A percentile compares a stretch with the other conserved stretches of the same genome.
Evolutionary conservation across 2,888 invertebrate genomes (phyloP).

Genomic region (Drosophila anomelani): DNA sequence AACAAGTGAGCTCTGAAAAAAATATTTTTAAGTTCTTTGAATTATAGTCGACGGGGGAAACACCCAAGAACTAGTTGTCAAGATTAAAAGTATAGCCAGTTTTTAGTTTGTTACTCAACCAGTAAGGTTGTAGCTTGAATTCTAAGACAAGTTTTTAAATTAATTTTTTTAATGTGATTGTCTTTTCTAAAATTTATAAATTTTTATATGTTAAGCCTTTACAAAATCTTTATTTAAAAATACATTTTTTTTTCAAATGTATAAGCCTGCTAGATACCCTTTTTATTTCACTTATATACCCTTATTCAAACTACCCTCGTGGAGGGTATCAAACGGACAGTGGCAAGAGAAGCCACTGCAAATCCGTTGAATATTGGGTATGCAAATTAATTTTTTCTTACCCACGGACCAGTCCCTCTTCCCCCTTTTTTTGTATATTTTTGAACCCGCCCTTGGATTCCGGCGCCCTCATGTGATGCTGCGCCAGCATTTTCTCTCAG

Average conservation of each 20-base stretch:
- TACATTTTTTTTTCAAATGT: not conserved
- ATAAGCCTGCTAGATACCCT: too few relatives aligned
- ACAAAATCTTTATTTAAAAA: not conserved
- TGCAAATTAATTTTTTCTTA: conserved; percentile 74
- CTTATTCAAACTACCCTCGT: not conserved
- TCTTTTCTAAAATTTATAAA: not conserved
- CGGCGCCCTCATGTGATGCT: conserved; percentile 45
- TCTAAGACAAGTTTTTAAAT: not conserved
- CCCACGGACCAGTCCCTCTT: conserved; percentile 10
- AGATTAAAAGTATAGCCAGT: not conserved
- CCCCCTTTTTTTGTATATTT: not conserved
- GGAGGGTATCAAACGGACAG: conserved; percentile 22
- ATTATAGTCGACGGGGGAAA: not conserved
- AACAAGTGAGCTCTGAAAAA: conserved; percentile 39
- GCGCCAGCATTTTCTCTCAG: conserved; percentile 45
- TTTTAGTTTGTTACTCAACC: not conserved
- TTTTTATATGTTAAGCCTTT: not conserved
- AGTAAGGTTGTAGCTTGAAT: too few relatives aligned
- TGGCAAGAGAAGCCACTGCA: conserved; percentile 35
- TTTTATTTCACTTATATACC: not conserved
- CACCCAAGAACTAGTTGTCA: not conserved
- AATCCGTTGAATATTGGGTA: conserved; percentile 70
- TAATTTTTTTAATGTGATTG: not conserved
- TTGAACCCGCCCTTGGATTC: conserved; percentile 14
- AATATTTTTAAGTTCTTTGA: not conserved